Evolutionary conservation across 2,797 vertebrate species (phyloP).

Genomic region (Lacerta viridis): DNA sequence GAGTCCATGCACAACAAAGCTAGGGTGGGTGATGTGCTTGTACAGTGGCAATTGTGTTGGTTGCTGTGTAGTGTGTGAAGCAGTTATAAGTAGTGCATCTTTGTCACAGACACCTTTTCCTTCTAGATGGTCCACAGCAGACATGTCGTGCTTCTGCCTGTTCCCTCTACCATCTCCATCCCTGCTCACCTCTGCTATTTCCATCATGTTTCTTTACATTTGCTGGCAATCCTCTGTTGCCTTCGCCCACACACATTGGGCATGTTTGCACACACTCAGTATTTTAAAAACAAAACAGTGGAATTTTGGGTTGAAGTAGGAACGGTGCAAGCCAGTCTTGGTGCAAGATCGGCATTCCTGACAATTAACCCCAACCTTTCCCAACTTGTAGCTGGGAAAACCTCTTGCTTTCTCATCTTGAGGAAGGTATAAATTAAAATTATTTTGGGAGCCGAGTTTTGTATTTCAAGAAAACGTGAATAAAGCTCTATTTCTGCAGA

Average conservation of each 20-base stretch:
- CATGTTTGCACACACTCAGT: neutral
- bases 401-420: neutral
- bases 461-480: conserved; percentile 49
- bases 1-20: neutral
- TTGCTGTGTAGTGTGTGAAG: neutral
- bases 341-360: neutral
- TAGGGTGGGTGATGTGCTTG: neutral
- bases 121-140: neutral
- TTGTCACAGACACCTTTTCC: neutral
- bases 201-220: neutral
- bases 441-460: conserved; percentile 20
- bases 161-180: neutral
- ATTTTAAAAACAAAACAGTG: neutral
- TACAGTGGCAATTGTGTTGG: neutral
- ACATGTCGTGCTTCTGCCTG: neutral
- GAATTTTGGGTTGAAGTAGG: too few relatives aligned
- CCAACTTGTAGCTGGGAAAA: neutral
- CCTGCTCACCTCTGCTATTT: neutral
- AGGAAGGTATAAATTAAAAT: neutral
- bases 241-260: neutral
- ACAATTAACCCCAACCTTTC: neutral
- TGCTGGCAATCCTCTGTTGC: neutral
- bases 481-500: conserved; percentile 52
- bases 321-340: neutral
- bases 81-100: neutral